These are phyloP conservation scores for Gallinago paraguaiae DNA, from an alignment of 2,113 vertebrate species.

Conservation along the genomic window DNA sequence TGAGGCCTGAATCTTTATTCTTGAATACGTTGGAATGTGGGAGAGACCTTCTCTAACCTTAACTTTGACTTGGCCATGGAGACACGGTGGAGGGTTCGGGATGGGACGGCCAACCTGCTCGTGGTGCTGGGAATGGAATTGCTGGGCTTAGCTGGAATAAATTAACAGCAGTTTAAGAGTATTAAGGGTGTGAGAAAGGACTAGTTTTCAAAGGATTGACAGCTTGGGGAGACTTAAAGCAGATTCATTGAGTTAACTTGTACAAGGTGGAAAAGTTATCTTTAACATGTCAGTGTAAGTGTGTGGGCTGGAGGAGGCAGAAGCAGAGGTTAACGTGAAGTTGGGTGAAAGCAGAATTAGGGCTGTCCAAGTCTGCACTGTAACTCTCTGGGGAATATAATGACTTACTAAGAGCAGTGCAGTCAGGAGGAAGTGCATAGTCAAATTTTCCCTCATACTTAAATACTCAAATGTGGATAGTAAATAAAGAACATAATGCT, in stretches of 20 bases:
- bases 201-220: not conserved
- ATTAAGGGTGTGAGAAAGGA: not conserved
- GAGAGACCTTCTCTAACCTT: not conserved
- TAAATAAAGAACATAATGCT: not conserved
- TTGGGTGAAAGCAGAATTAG: not conserved
- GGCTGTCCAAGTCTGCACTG: not conserved
- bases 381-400: not conserved
- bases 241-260: not conserved
- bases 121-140: not conserved
- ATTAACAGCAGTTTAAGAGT: not conserved
- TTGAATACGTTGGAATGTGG: not conserved
- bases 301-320: not conserved
- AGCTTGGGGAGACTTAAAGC: not conserved
- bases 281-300: fast-evolving
- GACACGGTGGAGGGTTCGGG: not conserved
- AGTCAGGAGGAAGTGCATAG: not conserved
- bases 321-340: not conserved
- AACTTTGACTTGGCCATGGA: not conserved
- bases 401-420: fast-evolving
- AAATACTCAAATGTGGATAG: not conserved
- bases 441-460: not conserved
- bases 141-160: not conserved
- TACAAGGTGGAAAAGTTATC: no score
- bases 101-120: not conserved
- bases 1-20: not conserved